phyloP scores from a whole-genome alignment of 1,140 invertebrate species.

The Megathymus violae region DNA sequence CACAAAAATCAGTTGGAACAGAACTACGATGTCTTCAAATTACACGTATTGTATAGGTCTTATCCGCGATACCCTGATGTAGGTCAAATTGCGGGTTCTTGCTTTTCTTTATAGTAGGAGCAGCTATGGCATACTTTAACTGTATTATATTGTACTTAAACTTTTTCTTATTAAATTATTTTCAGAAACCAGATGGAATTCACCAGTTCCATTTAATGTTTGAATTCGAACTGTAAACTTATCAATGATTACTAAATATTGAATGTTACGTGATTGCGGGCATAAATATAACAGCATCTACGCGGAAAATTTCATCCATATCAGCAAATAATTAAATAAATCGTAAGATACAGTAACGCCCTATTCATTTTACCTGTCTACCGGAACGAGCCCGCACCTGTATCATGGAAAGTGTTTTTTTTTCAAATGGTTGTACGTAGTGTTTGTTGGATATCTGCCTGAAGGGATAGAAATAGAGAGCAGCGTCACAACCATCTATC shows the following conservation, averaged over 20 bases:
- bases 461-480: slow-evolving; percentile 40
- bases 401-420: slow-evolving; percentile 58
- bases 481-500: slow-evolving; percentile 22
- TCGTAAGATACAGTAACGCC: slow-evolving; percentile 16
- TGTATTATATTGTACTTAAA: slow-evolving; percentile 4
- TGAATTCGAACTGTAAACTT: too few relatives aligned
- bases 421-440: slow-evolving; percentile 48
- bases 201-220: too few relatives aligned
- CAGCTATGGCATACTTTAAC: slow-evolving; percentile 33
- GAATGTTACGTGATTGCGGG: too few relatives aligned
- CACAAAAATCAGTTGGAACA: slow-evolving; percentile 49
- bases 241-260: too few relatives aligned
- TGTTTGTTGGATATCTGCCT: slow-evolving; percentile 32
- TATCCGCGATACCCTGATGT: slow-evolving; percentile 41
- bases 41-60: slow-evolving; percentile 52
- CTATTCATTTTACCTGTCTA: slow-evolving; percentile 47
- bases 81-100: slow-evolving; percentile 45
- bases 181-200: too few relatives aligned
- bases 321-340: too few relatives aligned
- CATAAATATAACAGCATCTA: too few relatives aligned
- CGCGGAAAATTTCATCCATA: too few relatives aligned
- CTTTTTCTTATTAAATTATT: background rate
- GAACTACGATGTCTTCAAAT: slow-evolving; percentile 50
- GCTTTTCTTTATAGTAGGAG: slow-evolving; percentile 42
- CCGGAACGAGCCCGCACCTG: slow-evolving; percentile 49